Evolutionary conservation across 2,113 vertebrate species (phyloP).

Genomic region (Alectura lathami): DNA sequence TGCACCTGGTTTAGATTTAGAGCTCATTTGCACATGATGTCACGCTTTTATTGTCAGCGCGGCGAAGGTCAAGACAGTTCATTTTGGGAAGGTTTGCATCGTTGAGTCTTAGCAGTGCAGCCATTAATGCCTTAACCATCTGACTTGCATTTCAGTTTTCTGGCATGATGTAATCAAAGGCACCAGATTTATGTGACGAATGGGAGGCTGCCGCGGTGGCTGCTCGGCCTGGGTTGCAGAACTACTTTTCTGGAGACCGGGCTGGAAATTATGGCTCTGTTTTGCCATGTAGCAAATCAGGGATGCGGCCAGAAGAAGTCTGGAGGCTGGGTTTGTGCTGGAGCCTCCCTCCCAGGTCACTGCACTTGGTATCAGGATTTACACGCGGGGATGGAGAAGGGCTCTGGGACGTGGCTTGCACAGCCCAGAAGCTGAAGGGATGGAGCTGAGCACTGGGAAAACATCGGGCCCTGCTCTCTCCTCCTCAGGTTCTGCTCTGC

Average conservation of each 20-base stretch:
- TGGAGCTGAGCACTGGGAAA: not conserved
- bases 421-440: fast-evolving
- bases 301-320: slow-evolving; percentile 6
- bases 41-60: slow-evolving; percentile 78
- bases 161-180: slow-evolving; percentile 65
- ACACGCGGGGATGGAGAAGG: not conserved
- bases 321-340: not conserved
- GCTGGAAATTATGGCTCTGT: slow-evolving; percentile 60
- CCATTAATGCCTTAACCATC: slow-evolving; percentile 76
- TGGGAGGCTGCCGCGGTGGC: slow-evolving; percentile 36
- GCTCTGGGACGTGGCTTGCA: not conserved
- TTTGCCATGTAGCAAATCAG: slow-evolving; percentile 52
- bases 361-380: not conserved
- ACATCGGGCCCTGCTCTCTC: not conserved
- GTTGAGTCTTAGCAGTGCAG: slow-evolving; percentile 70
- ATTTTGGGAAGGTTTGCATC: slow-evolving; percentile 69
- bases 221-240: slow-evolving; percentile 33
- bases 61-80: slow-evolving; percentile 75
- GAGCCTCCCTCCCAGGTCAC: not conserved
- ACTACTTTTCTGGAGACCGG: slow-evolving; percentile 62
- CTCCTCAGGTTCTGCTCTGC: fast-evolving
- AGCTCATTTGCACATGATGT: slow-evolving; percentile 80
- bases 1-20: slow-evolving; percentile 79
- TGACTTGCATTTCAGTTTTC: slow-evolving; percentile 68
- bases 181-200: slow-evolving; percentile 39